phyloP scores from a whole-genome alignment of 2,797 vertebrate genomes.

The Protosalanx chinensis region DNA sequence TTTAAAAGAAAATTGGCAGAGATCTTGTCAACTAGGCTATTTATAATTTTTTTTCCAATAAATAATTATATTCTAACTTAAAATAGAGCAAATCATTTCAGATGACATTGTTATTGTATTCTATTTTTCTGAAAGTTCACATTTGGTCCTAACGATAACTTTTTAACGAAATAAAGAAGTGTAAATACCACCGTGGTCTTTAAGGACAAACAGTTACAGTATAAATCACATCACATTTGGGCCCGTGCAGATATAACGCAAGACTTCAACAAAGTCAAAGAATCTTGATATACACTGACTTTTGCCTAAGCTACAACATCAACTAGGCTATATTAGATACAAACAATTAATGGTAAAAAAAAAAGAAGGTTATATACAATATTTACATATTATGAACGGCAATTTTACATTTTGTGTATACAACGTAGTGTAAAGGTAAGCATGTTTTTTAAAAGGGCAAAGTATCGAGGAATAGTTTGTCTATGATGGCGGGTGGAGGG shows the following conservation, averaged over 20 bases:
- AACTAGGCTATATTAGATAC: background rate
- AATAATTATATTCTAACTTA: background rate
- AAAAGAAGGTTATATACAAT: background rate
- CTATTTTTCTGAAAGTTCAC: too few relatives aligned
- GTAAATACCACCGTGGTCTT: background rate
- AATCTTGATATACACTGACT: too few relatives aligned
- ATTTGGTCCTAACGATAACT: background rate
- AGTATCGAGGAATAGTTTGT: slow-evolving; percentile 97
- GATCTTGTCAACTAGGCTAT: too few relatives aligned
- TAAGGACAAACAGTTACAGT: background rate
- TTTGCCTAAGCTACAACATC: too few relatives aligned
- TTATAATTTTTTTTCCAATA: too few relatives aligned
- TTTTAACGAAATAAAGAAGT: background rate
- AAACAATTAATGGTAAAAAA: background rate
- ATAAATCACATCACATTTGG: background rate
- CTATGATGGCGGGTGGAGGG: slow-evolving; percentile 92
- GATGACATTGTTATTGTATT: background rate
- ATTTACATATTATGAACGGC: background rate
- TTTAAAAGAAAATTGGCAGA: too few relatives aligned
- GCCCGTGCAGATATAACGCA: background rate
- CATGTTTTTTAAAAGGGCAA: slow-evolving; percentile 87
- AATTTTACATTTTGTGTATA: background rate
- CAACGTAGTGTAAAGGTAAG: background rate
- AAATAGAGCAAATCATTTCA: background rate
- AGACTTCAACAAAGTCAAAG: too few relatives aligned